These are phyloP conservation scores for Barbus barbus DNA, from an alignment of 2,113 vertebrate species.

Conservation along the genomic window DNA sequence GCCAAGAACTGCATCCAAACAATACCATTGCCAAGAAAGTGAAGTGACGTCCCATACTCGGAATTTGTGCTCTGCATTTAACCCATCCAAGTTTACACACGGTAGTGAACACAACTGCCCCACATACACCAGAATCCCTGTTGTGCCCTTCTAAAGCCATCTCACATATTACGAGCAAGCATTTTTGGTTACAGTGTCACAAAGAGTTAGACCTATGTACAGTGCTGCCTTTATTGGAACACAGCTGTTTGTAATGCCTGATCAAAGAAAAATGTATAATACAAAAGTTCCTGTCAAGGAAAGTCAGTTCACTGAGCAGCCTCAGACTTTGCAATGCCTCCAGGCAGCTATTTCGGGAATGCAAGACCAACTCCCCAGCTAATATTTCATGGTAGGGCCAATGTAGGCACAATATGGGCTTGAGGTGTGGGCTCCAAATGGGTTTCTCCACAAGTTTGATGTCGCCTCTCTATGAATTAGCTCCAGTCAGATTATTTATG, in stretches of 20 bases:
- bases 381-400: too few relatives aligned
- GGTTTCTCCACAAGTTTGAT: background rate
- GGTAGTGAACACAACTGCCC: too few relatives aligned
- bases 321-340: background rate
- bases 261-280: background rate
- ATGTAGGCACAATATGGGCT: too few relatives aligned
- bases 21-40: background rate
- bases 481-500: too few relatives aligned
- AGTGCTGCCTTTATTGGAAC: background rate
- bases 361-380: background rate
- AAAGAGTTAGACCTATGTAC: too few relatives aligned
- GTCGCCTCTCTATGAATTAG: background rate
- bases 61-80: too few relatives aligned
- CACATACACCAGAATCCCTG: too few relatives aligned
- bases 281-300: background rate
- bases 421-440: too few relatives aligned
- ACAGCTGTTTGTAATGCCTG: background rate
- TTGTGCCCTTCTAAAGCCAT: conserved; percentile 3
- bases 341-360: background rate
- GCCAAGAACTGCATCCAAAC: conserved; percentile 19
- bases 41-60: too few relatives aligned
- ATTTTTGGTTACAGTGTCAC: background rate
- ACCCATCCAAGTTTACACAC: too few relatives aligned
- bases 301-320: background rate
- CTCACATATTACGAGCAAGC: background rate